Base-by-base conservation (phyloP, 2,797 vertebrate genomes). In the Glyptemys insculpta region DNA sequence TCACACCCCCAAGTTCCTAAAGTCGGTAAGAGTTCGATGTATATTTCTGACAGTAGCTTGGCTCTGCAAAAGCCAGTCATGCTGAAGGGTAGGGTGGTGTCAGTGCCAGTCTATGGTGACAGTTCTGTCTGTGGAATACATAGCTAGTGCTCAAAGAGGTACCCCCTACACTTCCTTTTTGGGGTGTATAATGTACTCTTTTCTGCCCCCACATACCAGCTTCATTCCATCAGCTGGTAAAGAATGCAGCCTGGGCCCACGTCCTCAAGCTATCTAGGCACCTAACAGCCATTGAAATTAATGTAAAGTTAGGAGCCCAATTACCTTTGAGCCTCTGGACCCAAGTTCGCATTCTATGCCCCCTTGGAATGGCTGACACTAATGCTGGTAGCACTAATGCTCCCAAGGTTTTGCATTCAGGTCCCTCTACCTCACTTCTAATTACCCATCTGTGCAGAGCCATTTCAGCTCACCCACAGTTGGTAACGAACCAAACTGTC, bases 131-230 rank as follows among this genome's bases (percentile, higher is more conserved):
- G 27, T 29, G 41, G 25, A 47, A 19, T 44, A 34, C 62, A n/a
- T 0, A 0, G n/a, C n/a, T 37, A 37, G 15, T 41, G 72, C 3
- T 34, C 5, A 3, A 79, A 16, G 25, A 6, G 4, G 0, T 41
- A n/a, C 72, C 59, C 31, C 18, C 37, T 79, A 29, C 21, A 18
- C 47, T 54, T 90, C 29, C 27, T 12, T 1, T 82, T 47, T 47
- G 31, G 2, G 50, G 12, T n/a, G 2, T 27, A 1, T 19, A n/a
- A 52, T 0, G 0, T 10, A 12, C 16, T 7, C 19, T 6, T 10
- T 16, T 23, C 34, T 56, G 37, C 25, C 86, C n/a, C 31, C 79
- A 41, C 6, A 6, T 14, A 5, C 54, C 41, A 21, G 81, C 41
- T 44, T 19, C 56, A 3, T 57, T 59, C 10, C 29, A 27, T 27